phyloP scores from a whole-genome alignment of 2,888 invertebrate species.

The Drosophila planitibia region DNA sequence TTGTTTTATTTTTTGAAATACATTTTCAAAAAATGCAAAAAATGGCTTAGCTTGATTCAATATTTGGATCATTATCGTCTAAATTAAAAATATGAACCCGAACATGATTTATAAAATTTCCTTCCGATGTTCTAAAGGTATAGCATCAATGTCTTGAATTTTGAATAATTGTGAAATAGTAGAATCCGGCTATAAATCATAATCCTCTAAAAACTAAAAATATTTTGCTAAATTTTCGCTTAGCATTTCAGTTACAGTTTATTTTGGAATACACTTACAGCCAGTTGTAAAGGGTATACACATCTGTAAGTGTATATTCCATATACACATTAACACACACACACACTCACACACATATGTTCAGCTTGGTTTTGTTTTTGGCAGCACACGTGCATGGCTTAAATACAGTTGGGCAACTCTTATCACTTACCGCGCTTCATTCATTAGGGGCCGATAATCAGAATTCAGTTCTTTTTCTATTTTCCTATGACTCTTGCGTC shows the following conservation, averaged over 20 bases:
- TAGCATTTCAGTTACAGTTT: background rate
- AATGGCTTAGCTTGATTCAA: no score
- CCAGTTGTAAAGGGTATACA: conserved; percentile 21
- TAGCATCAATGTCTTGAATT: background rate
- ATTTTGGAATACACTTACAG: background rate
- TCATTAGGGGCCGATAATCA: conserved; percentile 72
- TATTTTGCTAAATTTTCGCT: background rate
- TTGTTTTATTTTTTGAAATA: no score
- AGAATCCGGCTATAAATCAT: background rate
- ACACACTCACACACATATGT: conserved; percentile 1
- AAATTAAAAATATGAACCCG: no score
- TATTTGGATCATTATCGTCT: no score
- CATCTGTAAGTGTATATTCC: background rate
- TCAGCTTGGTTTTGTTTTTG: conserved; percentile 20
- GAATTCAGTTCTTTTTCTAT: conserved; percentile 37
- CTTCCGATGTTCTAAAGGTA: background rate
- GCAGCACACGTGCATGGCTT: conserved; percentile 62
- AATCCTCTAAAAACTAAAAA: background rate
- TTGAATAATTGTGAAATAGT: background rate
- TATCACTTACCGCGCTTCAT: conserved; percentile 61
- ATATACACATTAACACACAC: background rate
- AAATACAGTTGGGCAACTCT: conserved; percentile 38
- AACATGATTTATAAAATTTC: background rate
- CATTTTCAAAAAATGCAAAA: no score
- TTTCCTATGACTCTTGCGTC: conserved; percentile 28